phyloP scores from a whole-genome alignment of 2,888 invertebrate species.

The Lamproptera curius region DNA sequence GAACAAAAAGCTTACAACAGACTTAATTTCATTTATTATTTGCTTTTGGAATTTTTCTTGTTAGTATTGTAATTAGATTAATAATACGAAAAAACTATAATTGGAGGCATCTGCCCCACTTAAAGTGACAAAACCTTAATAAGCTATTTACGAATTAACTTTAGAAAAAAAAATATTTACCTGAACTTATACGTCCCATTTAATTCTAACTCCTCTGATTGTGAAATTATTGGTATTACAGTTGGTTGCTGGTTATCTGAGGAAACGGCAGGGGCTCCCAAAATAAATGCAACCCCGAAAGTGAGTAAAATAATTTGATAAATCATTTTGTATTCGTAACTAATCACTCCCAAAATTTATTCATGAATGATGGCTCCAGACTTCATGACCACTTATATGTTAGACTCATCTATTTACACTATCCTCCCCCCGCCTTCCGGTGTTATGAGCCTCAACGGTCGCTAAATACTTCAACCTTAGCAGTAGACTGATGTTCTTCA shows the following conservation, averaged over 20 bases:
- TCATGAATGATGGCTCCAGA: conserved; percentile 68
- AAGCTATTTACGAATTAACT: too few relatives aligned
- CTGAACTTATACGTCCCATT: conserved; percentile 76
- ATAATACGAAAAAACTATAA: too few relatives aligned
- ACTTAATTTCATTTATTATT: too few relatives aligned
- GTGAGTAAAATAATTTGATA: conserved; percentile 45
- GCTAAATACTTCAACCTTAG: conserved; percentile 77
- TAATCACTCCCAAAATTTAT: conserved; percentile 52
- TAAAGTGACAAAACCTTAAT: too few relatives aligned
- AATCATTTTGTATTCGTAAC: conserved; percentile 48
- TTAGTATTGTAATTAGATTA: too few relatives aligned
- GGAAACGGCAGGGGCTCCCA: conserved; percentile 50
- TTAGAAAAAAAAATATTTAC: conserved; percentile 38
- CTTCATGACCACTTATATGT: conserved; percentile 67
- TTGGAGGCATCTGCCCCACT: too few relatives aligned
- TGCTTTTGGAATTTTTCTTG: too few relatives aligned
- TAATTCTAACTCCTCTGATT: conserved; percentile 69
- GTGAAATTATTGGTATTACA: conserved; percentile 71
- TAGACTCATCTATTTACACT: conserved; percentile 73
- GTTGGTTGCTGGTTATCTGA: conserved; percentile 53
- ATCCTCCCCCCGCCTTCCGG: conserved; percentile 71
- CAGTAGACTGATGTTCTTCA: conserved; percentile 67
- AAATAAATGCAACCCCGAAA: conserved; percentile 35
- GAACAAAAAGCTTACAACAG: too few relatives aligned
- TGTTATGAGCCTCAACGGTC: conserved; percentile 56